Conservation (phyloP, 92 coral and sea anemone species). For the Palythoa grandiflora region DNA sequence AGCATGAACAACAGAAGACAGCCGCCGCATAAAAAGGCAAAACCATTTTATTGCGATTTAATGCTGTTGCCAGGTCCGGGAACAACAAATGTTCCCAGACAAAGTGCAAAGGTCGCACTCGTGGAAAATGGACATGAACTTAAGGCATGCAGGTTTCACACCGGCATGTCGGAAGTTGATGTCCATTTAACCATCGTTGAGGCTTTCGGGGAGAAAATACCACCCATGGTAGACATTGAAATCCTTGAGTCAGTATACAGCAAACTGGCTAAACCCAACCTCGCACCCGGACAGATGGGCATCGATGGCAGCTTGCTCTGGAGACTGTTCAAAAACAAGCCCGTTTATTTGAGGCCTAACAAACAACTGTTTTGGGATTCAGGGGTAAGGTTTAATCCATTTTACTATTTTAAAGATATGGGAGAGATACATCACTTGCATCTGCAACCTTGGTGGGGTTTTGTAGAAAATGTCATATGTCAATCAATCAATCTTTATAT, state of each 20-base stretch:
- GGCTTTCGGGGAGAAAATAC: conserved; percentile 54
- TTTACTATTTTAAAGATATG: too few species aligned
- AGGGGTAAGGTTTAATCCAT: conserved; percentile 1
- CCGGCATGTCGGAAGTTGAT: conserved; percentile 36
- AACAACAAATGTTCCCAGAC: conserved; percentile 42
- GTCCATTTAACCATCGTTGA: conserved; percentile 46
- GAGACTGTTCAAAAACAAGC: conserved; percentile 58
- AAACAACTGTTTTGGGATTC: conserved; percentile 24
- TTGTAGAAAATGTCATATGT: too few species aligned
- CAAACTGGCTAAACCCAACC: conserved; percentile 41
- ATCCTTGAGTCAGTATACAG: conserved; percentile 39
- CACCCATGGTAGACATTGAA: conserved; percentile 46
- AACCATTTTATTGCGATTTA: conserved; percentile 50
- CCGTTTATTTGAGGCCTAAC: conserved; percentile 58
- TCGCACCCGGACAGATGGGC: conserved; percentile 59
- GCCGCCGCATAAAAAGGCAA: conserved; percentile 32
- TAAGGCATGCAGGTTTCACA: conserved; percentile 41
- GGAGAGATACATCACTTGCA: too few species aligned
- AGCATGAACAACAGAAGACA: neutral
- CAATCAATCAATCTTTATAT: too few species aligned
- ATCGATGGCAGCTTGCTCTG: conserved; percentile 47
- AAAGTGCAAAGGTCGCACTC: conserved; percentile 39
- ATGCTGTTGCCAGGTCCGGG: conserved; percentile 47
- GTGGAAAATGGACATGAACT: conserved; percentile 53
- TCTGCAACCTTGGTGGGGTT: too few species aligned